phyloP scores from a whole-genome alignment of 2,888 invertebrate species.

The Beris morrisii region DNA sequence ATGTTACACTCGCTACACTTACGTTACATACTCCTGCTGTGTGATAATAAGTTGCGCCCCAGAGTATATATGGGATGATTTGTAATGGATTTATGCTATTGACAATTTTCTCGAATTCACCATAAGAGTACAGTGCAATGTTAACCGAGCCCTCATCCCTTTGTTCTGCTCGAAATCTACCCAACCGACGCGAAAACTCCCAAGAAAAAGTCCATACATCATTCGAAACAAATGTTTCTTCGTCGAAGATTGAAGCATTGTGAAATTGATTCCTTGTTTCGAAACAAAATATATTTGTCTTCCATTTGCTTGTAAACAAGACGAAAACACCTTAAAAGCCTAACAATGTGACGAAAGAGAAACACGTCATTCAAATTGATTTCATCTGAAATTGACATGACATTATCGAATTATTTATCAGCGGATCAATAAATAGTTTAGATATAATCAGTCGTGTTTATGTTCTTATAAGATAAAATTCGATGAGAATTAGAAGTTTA shows the following conservation, averaged over 20 bases:
- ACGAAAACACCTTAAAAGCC: conserved; percentile 10
- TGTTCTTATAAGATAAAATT: too few relatives aligned
- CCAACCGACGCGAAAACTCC: background rate
- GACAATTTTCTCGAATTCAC: background rate
- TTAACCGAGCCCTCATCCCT: background rate
- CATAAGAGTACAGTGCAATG: background rate
- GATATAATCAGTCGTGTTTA: too few relatives aligned
- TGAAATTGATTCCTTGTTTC: conserved; percentile 8
- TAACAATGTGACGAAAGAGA: background rate
- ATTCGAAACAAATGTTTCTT: conserved; percentile 10
- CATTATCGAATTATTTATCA: conserved; percentile 16
- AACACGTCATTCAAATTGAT: background rate
- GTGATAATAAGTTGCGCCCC: too few relatives aligned
- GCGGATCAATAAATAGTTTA: too few relatives aligned
- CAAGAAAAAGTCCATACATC: conserved; percentile 5
- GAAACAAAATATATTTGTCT: background rate
- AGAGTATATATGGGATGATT: background rate
- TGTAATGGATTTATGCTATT: conserved; percentile 12
- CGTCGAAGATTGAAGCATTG: background rate
- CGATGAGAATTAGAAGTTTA: too few relatives aligned
- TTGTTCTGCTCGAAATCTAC: too few relatives aligned
- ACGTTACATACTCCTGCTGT: too few relatives aligned
- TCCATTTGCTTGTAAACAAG: background rate
- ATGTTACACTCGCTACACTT: too few relatives aligned
- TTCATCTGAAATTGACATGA: conserved; percentile 17